Evolutionary conservation across 2,797 vertebrate species (phyloP).

Genomic region (Lerista edwardsae): DNA sequence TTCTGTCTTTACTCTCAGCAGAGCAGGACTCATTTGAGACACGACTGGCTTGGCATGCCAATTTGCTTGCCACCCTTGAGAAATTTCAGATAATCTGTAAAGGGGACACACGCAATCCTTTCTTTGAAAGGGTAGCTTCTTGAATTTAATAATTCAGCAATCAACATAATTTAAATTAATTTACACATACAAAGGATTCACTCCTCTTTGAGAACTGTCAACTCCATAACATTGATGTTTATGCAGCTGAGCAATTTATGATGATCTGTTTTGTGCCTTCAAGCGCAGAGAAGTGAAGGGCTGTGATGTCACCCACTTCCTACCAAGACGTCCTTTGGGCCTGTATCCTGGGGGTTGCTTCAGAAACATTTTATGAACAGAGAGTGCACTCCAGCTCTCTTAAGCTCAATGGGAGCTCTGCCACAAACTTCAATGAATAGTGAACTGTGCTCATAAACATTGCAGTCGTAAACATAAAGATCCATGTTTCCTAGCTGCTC

Average conservation of each 20-base stretch:
- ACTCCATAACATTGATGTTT: not conserved
- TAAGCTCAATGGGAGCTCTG: not conserved
- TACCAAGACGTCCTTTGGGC: not conserved
- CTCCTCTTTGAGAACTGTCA: not conserved
- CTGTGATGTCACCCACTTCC: not conserved
- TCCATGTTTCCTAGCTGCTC: not conserved
- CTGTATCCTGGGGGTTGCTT: not conserved
- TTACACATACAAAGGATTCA: not conserved
- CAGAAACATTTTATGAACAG: not conserved
- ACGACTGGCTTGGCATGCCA: not conserved
- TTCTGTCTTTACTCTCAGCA: not conserved
- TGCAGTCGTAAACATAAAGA: not conserved
- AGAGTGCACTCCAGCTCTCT: not conserved
- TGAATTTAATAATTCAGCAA: not conserved
- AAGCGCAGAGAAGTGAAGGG: not conserved
- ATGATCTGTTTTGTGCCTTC: not conserved
- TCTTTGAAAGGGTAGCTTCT: not conserved
- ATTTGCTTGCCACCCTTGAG: too few relatives aligned
- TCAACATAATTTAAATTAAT: not conserved
- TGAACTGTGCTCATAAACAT: too few relatives aligned
- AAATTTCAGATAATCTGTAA: not conserved
- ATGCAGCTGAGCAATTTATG: not conserved
- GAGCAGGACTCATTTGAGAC: not conserved
- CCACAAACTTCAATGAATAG: not conserved
- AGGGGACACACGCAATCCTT: not conserved